Percentiles rank a stretch among this genome's conserved stretches.
phyloP scores from a whole-genome alignment of 2,113 vertebrate species.

The Capreolus pygargus region DNA sequence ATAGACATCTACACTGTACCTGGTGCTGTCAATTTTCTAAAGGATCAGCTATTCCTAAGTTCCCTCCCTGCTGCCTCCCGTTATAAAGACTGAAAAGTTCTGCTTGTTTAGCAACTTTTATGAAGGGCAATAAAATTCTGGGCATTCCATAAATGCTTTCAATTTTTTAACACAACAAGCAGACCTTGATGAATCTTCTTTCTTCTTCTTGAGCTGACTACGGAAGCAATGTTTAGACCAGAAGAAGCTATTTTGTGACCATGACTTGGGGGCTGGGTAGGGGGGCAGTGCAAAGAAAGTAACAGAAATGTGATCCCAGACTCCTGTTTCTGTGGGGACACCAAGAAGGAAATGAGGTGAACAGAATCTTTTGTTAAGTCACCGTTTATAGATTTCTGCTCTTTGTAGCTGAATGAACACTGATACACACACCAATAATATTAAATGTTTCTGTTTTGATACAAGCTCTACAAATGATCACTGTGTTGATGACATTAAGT shows the following conservation, averaged over 20 bases:
- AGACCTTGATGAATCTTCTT: not conserved
- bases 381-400: not conserved
- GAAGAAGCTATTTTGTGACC: not conserved
- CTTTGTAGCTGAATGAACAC: not conserved
- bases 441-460: not conserved
- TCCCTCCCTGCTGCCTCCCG: rapidly evolving
- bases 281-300: not conserved
- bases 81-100: not conserved
- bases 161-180: not conserved
- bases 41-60: not conserved
- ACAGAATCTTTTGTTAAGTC: not conserved
- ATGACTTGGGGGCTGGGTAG: rapidly evolving
- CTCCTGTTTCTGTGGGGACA: rapidly evolving
- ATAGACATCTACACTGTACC: rapidly evolving
- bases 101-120: not conserved
- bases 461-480: not conserved
- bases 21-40: not conserved
- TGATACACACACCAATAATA: rapidly evolving
- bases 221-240: not conserved
- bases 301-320: too few species aligned
- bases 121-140: not conserved
- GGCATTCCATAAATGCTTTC: not conserved
- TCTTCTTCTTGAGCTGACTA: not conserved
- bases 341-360: not conserved
- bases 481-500: not conserved